Percentiles rank a stretch among this genome's conserved stretches.
These are phyloP conservation scores for Schrankia costaestrigalis DNA, from an alignment of 2,888 invertebrate species.

Conservation along the genomic window DNA sequence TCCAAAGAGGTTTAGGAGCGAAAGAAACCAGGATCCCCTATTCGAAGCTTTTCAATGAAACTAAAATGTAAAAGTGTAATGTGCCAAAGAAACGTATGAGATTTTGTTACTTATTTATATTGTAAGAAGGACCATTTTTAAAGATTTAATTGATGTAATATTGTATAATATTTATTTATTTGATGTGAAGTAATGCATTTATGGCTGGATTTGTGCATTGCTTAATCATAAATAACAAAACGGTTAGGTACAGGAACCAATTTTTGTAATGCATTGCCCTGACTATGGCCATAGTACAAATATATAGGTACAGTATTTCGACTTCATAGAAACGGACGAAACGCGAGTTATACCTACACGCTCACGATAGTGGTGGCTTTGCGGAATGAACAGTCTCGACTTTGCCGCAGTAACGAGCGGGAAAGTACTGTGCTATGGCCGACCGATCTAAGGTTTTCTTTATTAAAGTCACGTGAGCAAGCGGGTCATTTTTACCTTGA, in stretches of 20 bases:
- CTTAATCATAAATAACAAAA: conserved; percentile 1
- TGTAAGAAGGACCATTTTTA: conserved; percentile 35
- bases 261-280: neutral
- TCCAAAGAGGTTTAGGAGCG: conserved; percentile 52
- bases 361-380: too few relatives aligned
- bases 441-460: too few relatives aligned
- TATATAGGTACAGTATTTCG: too few relatives aligned
- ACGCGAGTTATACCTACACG: too few relatives aligned
- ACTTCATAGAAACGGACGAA: too few relatives aligned
- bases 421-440: too few relatives aligned
- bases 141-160: conserved; percentile 21
- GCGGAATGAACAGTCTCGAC: too few relatives aligned
- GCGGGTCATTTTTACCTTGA: too few relatives aligned
- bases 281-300: too few relatives aligned
- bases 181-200: conserved; percentile 40
- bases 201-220: conserved; percentile 54
- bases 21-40: conserved; percentile 51
- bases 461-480: too few relatives aligned
- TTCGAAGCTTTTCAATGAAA: conserved; percentile 60
- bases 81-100: conserved; percentile 33
- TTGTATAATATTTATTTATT: conserved; percentile 12
- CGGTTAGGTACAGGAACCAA: neutral
- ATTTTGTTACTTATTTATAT: conserved; percentile 21
- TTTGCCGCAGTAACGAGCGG: too few relatives aligned
- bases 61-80: conserved; percentile 10